Conservation (phyloP, 2,797 vertebrate genomes). For the Urophycis tenuis region DNA sequence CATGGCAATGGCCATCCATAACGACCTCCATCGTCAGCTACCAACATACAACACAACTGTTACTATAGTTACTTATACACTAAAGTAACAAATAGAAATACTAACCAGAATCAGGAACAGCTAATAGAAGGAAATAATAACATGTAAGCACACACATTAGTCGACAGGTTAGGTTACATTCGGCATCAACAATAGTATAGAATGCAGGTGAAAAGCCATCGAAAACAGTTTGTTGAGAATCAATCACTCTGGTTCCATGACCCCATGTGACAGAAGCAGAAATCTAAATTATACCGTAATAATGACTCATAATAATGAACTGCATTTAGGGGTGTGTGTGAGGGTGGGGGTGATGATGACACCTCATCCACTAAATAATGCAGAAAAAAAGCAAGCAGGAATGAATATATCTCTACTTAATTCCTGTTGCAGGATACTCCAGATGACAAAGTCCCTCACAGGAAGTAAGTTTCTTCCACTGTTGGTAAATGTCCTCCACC, state of each 20-base stretch:
- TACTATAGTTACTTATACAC: neutral
- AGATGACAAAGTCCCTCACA: slow-evolving; percentile 36
- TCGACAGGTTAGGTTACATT: neutral
- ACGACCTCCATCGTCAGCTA: neutral
- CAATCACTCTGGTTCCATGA: no score
- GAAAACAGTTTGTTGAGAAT: no score
- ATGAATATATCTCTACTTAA: neutral
- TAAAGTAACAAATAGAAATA: neutral
- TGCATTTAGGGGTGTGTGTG: no score
- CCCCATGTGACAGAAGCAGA: no score
- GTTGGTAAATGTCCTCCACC: slow-evolving; percentile 20
- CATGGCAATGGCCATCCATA: neutral
- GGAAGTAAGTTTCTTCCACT: slow-evolving; percentile 38
- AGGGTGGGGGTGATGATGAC: no score
- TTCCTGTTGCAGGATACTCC: slow-evolving; percentile 18
- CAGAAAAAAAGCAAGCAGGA: neutral
- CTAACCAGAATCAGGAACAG: neutral
- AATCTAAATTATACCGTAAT: neutral
- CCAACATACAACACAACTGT: neutral
- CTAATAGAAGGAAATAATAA: neutral
- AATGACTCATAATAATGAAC: no score
- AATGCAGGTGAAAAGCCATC: no score
- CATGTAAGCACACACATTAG: neutral
- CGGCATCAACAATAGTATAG: neutral
- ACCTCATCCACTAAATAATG: no score